phyloP scores from a whole-genome alignment of 2,888 invertebrate species.

The Epirrhoe alternata region DNA sequence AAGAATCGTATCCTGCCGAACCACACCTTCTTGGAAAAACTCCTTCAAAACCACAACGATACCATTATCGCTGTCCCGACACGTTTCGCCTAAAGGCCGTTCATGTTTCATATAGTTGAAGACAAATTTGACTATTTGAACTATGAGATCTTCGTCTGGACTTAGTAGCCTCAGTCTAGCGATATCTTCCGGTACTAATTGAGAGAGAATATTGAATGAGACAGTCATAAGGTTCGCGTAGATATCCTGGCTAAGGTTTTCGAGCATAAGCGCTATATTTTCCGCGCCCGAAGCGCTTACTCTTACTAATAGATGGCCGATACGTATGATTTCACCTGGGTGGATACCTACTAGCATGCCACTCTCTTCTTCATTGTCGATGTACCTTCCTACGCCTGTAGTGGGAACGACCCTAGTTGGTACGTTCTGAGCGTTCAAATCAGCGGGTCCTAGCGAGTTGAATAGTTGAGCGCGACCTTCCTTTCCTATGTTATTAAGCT shows the following conservation, averaged over 20 bases:
- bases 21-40: slow-evolving; percentile 75
- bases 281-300: slow-evolving; percentile 72
- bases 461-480: slow-evolving; percentile 69
- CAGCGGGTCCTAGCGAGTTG: slow-evolving; percentile 64
- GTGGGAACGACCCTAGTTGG: slow-evolving; percentile 61
- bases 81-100: slow-evolving; percentile 68
- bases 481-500: slow-evolving; percentile 63
- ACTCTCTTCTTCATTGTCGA: slow-evolving; percentile 57
- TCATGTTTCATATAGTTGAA: slow-evolving; percentile 74
- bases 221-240: slow-evolving; percentile 74
- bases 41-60: slow-evolving; percentile 70
- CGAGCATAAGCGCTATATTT: slow-evolving; percentile 64
- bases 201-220: slow-evolving; percentile 67
- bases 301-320: slow-evolving; percentile 66
- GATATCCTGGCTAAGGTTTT: slow-evolving; percentile 70
- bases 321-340: slow-evolving; percentile 73
- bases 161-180: slow-evolving; percentile 67
- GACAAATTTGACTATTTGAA: slow-evolving; percentile 74
- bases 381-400: slow-evolving; percentile 54
- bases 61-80: slow-evolving; percentile 63
- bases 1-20: slow-evolving; percentile 69
- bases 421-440: slow-evolving; percentile 58
- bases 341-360: slow-evolving; percentile 65
- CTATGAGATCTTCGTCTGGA: slow-evolving; percentile 74
- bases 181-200: slow-evolving; percentile 69